Conservation (phyloP, 2,888 invertebrate species). For the Blomia tropicalis region DNA sequence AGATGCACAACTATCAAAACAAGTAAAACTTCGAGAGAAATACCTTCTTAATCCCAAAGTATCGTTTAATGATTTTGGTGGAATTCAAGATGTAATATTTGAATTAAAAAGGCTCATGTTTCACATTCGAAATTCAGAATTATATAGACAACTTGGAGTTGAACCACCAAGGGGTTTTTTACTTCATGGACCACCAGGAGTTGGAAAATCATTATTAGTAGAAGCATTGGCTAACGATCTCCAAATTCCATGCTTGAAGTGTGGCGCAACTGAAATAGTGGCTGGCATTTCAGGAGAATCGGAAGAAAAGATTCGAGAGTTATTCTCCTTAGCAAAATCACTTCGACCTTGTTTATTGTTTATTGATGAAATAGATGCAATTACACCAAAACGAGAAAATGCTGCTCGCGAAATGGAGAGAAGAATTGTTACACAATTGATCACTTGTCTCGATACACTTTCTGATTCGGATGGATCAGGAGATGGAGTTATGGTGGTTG, state of each 20-base stretch:
- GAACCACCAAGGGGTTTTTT: conserved; percentile 76
- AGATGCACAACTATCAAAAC: conserved; percentile 17
- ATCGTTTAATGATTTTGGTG: conserved; percentile 61
- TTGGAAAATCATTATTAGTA: conserved; percentile 49
- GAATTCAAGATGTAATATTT: conserved; percentile 48
- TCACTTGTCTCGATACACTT: conserved; percentile 68
- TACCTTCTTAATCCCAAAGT: conserved; percentile 32
- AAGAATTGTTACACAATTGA: conserved; percentile 77
- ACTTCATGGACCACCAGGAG: conserved; percentile 88
- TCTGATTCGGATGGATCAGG: conserved; percentile 38
- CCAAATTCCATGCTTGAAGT: conserved; percentile 61
- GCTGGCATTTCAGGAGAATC: conserved; percentile 90
- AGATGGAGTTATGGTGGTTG: conserved; percentile 59
- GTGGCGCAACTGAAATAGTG: conserved; percentile 78
- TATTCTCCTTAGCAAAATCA: conserved; percentile 65
- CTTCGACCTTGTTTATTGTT: conserved; percentile 69
- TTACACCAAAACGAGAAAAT: conserved; percentile 71
- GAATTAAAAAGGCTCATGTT: conserved; percentile 57
- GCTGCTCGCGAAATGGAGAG: conserved; percentile 91
- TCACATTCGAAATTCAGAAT: conserved; percentile 74
- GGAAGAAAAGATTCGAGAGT: conserved; percentile 57
- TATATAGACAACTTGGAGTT: conserved; percentile 66
- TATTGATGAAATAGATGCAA: conserved; percentile 92
- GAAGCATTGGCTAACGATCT: conserved; percentile 52
- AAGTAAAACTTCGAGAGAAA: conserved; percentile 22